Conservation (phyloP, 1,140 invertebrate genomes). For the Protaetia brevitarsis region DNA sequence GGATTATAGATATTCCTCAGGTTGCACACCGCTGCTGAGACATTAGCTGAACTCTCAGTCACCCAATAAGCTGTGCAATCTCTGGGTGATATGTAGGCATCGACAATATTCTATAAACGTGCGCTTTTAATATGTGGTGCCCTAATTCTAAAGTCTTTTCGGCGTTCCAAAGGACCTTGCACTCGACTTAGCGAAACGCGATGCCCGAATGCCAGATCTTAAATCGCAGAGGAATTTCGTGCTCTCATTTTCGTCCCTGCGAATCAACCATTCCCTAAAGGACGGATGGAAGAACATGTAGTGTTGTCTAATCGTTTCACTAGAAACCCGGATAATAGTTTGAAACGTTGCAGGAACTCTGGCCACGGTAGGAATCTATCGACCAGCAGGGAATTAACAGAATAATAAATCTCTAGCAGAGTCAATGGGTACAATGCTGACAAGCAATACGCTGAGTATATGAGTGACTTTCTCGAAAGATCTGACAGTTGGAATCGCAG, state of each 20-base stretch:
- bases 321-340: constrained; percentile 78
- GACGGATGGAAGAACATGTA: constrained; percentile 97
- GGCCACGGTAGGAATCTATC: constrained; percentile 81
- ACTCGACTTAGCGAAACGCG: constrained; percentile 83
- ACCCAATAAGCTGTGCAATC: constrained; percentile 91
- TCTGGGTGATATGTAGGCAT: constrained; percentile 64
- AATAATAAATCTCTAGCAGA: constrained; percentile 88
- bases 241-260: constrained; percentile 85
- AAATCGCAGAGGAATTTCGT: constrained; percentile 87
- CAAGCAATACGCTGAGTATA: constrained; percentile 85
- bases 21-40: constrained; percentile 79
- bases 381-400: constrained; percentile 80
- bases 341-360: constrained; percentile 83
- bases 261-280: constrained; percentile 92
- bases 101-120: constrained; percentile 78
- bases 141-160: constrained; percentile 90
- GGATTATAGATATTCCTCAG: constrained; percentile 91
- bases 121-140: constrained; percentile 94
- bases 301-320: constrained; percentile 87
- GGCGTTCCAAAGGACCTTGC: constrained; percentile 75
- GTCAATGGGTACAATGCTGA: constrained; percentile 88
- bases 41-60: constrained; percentile 73
- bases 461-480: constrained; percentile 86
- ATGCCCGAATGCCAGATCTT: constrained; percentile 88
- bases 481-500: constrained; percentile 79